Evolutionary conservation across 2,797 vertebrate species (phyloP), one percentile per base, ranked within the genome.

Genomic region (Garrulus glandarius): DNA sequence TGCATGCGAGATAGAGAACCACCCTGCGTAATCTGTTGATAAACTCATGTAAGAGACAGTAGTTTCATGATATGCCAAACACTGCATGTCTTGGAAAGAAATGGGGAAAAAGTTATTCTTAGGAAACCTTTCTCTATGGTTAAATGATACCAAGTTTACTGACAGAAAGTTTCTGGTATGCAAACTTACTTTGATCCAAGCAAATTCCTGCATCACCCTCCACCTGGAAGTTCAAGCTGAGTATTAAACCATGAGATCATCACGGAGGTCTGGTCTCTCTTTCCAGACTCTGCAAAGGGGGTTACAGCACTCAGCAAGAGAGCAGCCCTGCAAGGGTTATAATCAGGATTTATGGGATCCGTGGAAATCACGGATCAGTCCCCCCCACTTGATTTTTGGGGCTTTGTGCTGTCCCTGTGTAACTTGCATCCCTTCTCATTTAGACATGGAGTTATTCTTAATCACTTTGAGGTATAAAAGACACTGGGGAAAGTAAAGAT

Each of bases 361-460:
- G 10, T 5, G 49, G 79, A n/a, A 87, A 75, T 22, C 1, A 53
- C 7, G n/a, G 8, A 75, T 15, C n/a, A 14, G 11, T 8, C 6
- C 30, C 15, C 5, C 3, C 11, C 1, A 13, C 1, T 5, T 14
- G 29, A 30, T 19, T 86, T 56, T 0, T 10, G 57, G 26, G 46
- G 39, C 60, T 44, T 34, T 30, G 14, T 12, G 37, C 23, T 68
- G 23, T 9, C 39, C 36, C 22, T 59, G 37, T 2, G 4, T 46
- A 67, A 84, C 29, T 82, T 7, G 27, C 32, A 87, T 7, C 29
- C 32, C 36, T 63, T 43, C 70, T 76, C 37, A 27, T 34, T 59
- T 12, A 61, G 20, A 20, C 0, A 1, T 14, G 41, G 19, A 41
- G 10, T 47, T 36, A 32, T 8, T 43, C 47, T 50, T 46, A 50